Evolutionary conservation across 2,888 invertebrate species (phyloP).

Genomic region (Augochlorella aurata): DNA sequence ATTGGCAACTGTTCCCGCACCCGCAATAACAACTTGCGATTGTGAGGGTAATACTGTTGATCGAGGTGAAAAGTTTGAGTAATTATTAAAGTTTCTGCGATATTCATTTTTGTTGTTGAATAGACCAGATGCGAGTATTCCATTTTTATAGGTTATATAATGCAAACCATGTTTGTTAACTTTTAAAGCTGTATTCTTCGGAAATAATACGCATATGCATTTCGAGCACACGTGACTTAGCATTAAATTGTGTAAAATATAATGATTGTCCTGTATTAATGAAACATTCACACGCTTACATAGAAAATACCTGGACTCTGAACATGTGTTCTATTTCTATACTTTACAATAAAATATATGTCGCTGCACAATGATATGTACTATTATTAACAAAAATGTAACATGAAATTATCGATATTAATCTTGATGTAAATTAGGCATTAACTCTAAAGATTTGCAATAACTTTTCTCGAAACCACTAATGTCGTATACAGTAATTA

Average conservation of each 20-base stretch:
- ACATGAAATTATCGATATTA: background rate
- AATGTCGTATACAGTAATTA: background rate
- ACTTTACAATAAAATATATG: slow-evolving; percentile 10
- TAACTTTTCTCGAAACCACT: background rate
- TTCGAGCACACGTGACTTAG: slow-evolving; percentile 33
- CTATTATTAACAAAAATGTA: background rate
- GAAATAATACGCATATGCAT: slow-evolving; percentile 33
- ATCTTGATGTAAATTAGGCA: background rate
- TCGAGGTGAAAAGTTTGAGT: slow-evolving; percentile 5
- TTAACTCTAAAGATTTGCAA: background rate
- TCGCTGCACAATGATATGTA: background rate
- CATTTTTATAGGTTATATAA: slow-evolving; percentile 61
- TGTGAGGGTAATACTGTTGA: slow-evolving; percentile 77
- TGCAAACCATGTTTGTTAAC: slow-evolving; percentile 10
- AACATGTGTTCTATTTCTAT: slow-evolving; percentile 33
- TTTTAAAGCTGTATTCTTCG: slow-evolving; percentile 16
- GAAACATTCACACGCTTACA: background rate
- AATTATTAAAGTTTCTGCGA: slow-evolving; percentile 1
- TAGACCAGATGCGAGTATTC: background rate
- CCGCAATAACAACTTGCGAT: slow-evolving; percentile 84
- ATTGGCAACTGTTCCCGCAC: slow-evolving; percentile 89
- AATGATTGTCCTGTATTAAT: slow-evolving; percentile 7
- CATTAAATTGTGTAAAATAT: slow-evolving; percentile 53
- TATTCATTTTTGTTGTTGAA: background rate
- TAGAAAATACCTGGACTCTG: background rate